phyloP scores from a whole-genome alignment of 2,888 invertebrate species.

The Pseudococcus longispinus region DNA sequence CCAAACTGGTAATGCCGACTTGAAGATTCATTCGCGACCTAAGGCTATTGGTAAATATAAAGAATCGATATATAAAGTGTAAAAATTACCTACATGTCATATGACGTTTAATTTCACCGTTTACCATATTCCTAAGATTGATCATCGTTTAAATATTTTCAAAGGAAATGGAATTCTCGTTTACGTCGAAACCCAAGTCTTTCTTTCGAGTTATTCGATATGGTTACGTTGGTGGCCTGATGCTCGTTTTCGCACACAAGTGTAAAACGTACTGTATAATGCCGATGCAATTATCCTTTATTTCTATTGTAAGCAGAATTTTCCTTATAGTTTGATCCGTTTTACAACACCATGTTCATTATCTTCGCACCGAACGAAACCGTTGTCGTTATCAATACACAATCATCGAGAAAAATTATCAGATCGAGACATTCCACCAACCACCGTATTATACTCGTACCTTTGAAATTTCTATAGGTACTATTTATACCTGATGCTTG shows the following conservation, averaged over 20 bases:
- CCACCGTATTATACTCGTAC: not conserved
- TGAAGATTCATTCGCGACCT: not conserved
- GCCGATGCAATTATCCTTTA: conserved; percentile 21
- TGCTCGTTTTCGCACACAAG: not conserved
- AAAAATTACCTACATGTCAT: not conserved
- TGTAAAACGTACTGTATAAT: conserved; percentile 1
- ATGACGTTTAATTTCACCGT: conserved; percentile 14
- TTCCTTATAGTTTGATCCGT: conserved; percentile 7
- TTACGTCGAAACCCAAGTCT: not conserved
- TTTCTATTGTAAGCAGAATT: conserved; percentile 24
- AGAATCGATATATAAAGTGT: not conserved
- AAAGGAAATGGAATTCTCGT: not conserved
- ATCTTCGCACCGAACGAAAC: not conserved
- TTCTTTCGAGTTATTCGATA: not conserved
- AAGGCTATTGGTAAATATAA: conserved; percentile 16
- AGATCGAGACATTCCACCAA: not conserved
- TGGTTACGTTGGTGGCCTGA: not conserved
- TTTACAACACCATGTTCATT: not conserved
- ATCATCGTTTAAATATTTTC: not conserved
- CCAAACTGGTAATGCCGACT: not conserved
- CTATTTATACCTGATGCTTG: not conserved
- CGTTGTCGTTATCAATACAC: not conserved
- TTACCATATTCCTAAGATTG: not conserved
- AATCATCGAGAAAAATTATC: not conserved
- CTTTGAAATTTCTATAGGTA: not conserved